Conservation (phyloP, 2,113 vertebrate species). For the Galemys pyrenaicus region DNA sequence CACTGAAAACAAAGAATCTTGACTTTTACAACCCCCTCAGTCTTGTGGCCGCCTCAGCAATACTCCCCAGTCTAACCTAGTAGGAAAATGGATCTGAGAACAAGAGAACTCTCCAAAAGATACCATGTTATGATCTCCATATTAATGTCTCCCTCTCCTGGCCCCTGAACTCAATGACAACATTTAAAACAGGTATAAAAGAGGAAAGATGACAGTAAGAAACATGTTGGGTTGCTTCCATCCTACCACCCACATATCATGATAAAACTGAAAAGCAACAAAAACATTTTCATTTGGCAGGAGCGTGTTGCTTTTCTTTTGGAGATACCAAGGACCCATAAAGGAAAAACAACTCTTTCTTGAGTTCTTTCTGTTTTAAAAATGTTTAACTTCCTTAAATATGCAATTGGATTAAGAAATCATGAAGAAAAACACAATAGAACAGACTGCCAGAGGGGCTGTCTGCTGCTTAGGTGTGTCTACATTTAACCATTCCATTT, state of each 20-base stretch:
- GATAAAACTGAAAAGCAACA: conserved; percentile 79
- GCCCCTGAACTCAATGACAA: conserved; percentile 69
- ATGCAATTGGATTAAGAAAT: conserved; percentile 64
- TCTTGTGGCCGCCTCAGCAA: conserved; percentile 41
- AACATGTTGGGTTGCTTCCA: conserved; percentile 72
- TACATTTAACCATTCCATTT: conserved; percentile 52
- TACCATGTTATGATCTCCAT: conserved; percentile 48
- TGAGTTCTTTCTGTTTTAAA: conserved; percentile 61
- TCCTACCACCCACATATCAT: conserved; percentile 39
- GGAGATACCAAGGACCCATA: conserved; percentile 60
- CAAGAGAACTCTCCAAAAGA: conserved; percentile 44
- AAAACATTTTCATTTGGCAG: conserved; percentile 81
- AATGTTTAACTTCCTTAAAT: conserved; percentile 70
- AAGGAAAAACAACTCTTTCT: conserved; percentile 72
- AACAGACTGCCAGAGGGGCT: conserved; percentile 43
- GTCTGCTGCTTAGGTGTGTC: conserved; percentile 68
- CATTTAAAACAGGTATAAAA: conserved; percentile 71
- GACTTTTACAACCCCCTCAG: conserved; percentile 77
- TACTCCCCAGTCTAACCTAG: not conserved
- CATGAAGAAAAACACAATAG: conserved; percentile 58
- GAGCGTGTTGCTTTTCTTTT: conserved; percentile 68
- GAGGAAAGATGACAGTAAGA: conserved; percentile 66
- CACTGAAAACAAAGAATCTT: conserved; percentile 78
- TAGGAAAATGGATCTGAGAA: conserved; percentile 17
- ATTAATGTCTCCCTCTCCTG: conserved; percentile 69